Evolutionary conservation across 2,888 invertebrate species (phyloP).

Genomic region (Campaea margaritaria): DNA sequence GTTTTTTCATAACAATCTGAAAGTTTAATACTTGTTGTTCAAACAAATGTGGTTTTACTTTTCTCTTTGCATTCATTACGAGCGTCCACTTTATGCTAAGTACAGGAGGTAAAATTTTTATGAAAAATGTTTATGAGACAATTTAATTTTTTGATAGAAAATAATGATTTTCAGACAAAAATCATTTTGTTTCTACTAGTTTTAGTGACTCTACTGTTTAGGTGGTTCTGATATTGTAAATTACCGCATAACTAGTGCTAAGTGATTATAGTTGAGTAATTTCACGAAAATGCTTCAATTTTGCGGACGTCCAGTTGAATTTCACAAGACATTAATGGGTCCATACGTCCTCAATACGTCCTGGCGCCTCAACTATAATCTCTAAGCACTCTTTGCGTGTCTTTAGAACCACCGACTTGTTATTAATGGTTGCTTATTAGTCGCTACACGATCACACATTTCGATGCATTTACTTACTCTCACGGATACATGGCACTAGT

Average conservation of each 20-base stretch:
- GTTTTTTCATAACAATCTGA: constrained; percentile 22
- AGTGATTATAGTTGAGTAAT: background rate
- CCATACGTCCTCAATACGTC: background rate
- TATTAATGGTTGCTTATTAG: constrained; percentile 66
- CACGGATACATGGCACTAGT: constrained; percentile 49
- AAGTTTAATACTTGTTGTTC: constrained; percentile 25
- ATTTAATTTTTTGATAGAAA: background rate
- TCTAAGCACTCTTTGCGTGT: background rate
- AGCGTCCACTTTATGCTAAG: constrained; percentile 3
- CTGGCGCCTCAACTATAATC: background rate
- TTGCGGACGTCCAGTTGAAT: background rate
- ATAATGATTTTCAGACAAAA: too few species aligned
- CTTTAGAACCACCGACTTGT: constrained; percentile 24
- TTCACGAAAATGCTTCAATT: background rate
- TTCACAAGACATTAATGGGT: too few species aligned
- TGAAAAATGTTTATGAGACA: background rate
- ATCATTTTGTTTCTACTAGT: background rate
- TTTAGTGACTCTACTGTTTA: background rate
- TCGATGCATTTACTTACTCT: constrained; percentile 64
- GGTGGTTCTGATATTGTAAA: constrained; percentile 2
- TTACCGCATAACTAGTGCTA: background rate
- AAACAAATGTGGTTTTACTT: constrained; percentile 21
- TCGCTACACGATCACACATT: constrained; percentile 77
- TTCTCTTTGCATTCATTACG: constrained; percentile 19
- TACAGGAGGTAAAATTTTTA: background rate